Evolutionary conservation across 2,888 invertebrate species (phyloP).

Genomic region (Caenorhabditis zanzibari): DNA sequence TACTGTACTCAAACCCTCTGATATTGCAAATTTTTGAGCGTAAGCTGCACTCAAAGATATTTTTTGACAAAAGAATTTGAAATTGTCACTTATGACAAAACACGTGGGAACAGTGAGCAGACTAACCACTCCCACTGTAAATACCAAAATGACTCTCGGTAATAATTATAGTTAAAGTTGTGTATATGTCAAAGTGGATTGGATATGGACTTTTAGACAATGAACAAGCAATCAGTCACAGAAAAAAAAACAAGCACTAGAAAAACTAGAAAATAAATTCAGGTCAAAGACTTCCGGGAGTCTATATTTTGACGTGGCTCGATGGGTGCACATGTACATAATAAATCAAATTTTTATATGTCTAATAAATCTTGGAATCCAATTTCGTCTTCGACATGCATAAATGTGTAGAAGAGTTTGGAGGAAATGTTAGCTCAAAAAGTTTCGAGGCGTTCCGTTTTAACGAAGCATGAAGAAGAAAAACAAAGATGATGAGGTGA

Average conservation of each 20-base stretch:
- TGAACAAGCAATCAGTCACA: too few relatives aligned
- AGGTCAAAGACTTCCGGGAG: conserved; percentile 17
- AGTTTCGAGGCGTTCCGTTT: neutral
- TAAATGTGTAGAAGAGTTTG: neutral
- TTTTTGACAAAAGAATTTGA: too few relatives aligned
- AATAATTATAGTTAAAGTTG: too few relatives aligned
- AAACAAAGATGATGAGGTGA: conserved; percentile 5
- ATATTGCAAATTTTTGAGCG: too few relatives aligned
- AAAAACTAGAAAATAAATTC: conserved; percentile 7
- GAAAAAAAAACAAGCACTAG: neutral
- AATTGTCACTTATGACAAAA: too few relatives aligned
- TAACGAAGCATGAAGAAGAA: neutral
- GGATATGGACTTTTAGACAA: neutral
- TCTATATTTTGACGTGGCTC: conserved; percentile 26
- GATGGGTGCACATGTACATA: neutral
- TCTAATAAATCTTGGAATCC: neutral
- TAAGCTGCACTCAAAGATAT: too few relatives aligned
- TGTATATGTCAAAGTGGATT: neutral
- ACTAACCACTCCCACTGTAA: too few relatives aligned
- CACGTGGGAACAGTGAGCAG: too few relatives aligned
- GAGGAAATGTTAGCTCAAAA: neutral
- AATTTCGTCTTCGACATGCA: too few relatives aligned
- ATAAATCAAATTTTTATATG: conserved; percentile 12
- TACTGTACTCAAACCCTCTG: too few relatives aligned
- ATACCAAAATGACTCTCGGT: too few relatives aligned